Base-by-base conservation (phyloP, 2,797 vertebrate genomes). In the Semotilus atromaculatus region DNA sequence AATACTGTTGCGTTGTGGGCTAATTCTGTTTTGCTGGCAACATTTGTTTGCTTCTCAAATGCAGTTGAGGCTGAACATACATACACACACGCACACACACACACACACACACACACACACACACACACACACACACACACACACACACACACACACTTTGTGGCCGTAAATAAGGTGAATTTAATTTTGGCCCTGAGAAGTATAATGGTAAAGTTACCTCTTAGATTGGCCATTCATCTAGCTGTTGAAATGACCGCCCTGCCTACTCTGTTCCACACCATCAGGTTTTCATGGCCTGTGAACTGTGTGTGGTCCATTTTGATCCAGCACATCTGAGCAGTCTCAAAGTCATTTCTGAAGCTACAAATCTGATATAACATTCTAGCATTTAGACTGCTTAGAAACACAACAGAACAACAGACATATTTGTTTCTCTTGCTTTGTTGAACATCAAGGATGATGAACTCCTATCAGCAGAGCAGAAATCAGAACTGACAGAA, bases 191-290 rank as follows among this genome's bases (percentile, higher is more conserved):
- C 45, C 62, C 60, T 83, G 72, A 83, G 43, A 45, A 48, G 31
- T 68, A 26, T 77, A 83, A 76, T 76, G 62, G 7, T 31, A 84
- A 53, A 83, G 60, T 83, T 71, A 74, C 53, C 40, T 73, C 71
- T 82, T 64, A 26, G 55, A 71, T 34, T 71, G 64, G 51, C 64
- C 29, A 2, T 71, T 78, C 53, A 48, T 40, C 51, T 78, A 78
- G 66, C 9, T 5, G 36, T 77, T 77, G 48, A 77, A 76, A 40
- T 77, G 62, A 68, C 82, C 19, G 13, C n/a, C 64, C 60, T 48
- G 34, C 73, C 60, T 60, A 67, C 19, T 60, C 73, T 68, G 62
- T 84, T 70, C 34, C 74, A 78, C 75, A 62, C 66, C 75, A 79
- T 70, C 66, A 84, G 73, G 66, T 26, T 71, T 68, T 78, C 38